phyloP scores from a whole-genome alignment of 2,797 vertebrate species.

The Malacoctenus gilli region DNA sequence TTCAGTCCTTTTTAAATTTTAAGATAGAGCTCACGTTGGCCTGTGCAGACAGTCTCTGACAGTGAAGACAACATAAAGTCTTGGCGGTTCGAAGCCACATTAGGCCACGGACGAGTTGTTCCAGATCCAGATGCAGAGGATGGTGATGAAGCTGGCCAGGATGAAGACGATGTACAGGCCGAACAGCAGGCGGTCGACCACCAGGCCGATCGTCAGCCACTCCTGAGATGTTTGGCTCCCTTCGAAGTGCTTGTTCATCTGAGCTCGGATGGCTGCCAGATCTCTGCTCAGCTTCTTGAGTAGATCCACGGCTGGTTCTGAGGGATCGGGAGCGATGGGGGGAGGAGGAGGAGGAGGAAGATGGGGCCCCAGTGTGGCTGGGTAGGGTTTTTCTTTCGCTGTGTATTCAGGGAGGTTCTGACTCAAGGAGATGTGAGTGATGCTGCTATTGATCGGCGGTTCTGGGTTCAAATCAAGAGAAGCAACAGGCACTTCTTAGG shows the following conservation, averaged over 20 bases:
- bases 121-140: conserved; percentile 52
- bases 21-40: no score
- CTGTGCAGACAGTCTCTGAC: no score
- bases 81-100: neutral
- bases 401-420: neutral
- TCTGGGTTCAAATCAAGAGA: neutral
- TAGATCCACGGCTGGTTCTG: conserved; percentile 33
- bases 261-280: conserved; percentile 56
- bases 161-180: conserved; percentile 68
- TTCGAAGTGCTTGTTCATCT: conserved; percentile 58
- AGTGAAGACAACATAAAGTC: neutral
- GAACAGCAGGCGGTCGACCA: conserved; percentile 73
- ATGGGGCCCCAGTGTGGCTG: neutral
- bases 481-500: neutral
- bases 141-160: conserved; percentile 59
- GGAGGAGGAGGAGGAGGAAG: neutral
- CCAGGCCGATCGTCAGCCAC: conserved; percentile 49
- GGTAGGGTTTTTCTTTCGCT: neutral
- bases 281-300: conserved; percentile 63
- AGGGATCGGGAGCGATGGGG: neutral
- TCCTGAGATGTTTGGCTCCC: conserved; percentile 16
- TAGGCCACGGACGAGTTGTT: neutral
- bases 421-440: neutral
- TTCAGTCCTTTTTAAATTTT: no score
- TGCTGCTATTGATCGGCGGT: rapidly evolving